Conservation (phyloP, 2,113 vertebrate species). For the Phyllostomus discolor region DNA sequence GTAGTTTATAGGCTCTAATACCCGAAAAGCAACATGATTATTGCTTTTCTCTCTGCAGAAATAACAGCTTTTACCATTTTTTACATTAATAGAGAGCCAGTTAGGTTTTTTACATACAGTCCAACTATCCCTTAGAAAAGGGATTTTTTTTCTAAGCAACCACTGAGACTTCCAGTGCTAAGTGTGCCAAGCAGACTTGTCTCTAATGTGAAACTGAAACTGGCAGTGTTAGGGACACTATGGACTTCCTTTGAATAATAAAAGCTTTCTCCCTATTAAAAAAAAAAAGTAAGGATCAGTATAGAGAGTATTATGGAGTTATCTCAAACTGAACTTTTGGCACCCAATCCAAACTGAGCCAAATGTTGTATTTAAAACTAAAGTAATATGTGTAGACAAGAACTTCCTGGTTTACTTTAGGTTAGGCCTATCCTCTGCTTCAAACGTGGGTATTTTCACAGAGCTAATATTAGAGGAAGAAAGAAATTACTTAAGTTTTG, state of each 20-base stretch:
- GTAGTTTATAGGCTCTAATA: neutral
- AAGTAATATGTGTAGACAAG: neutral
- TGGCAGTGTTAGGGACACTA: neutral
- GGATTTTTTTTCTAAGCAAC: neutral
- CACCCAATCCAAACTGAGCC: neutral
- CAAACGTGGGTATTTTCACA: neutral
- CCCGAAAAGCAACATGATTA: neutral
- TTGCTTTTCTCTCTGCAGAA: neutral
- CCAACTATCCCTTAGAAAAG: neutral
- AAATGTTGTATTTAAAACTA: neutral
- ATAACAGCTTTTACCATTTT: neutral
- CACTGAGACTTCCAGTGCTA: neutral
- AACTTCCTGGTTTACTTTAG: neutral
- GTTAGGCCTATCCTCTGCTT: neutral
- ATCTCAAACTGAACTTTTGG: neutral
- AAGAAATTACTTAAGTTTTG: neutral
- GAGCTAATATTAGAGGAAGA: neutral
- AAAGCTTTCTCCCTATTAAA: neutral
- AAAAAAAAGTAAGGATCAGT: neutral
- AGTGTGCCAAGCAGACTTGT: neutral
- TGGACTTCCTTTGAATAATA: neutral
- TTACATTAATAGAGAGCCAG: neutral
- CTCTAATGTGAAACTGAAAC: neutral
- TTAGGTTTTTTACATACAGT: neutral
- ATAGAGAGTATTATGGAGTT: neutral